Evolutionary conservation across 2,888 invertebrate species (phyloP), one percentile per base, ranked within the genome.

Genomic region (Copidosoma aretas): DNA sequence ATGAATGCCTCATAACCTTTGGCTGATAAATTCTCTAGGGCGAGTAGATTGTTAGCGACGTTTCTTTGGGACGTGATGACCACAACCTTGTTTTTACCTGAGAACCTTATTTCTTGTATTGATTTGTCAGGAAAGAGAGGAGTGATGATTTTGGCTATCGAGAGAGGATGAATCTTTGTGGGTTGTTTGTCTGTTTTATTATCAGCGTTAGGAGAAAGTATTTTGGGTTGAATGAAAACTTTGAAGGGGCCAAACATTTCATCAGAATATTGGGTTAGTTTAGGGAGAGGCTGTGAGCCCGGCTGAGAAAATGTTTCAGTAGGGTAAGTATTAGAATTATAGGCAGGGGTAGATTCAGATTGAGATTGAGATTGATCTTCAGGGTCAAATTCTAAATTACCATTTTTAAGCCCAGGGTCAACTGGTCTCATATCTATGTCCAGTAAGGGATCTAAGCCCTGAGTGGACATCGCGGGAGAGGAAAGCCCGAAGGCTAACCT

Each of bases 161-260:
- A 10, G 1, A 60, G 24, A 3, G 57, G 8, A 12, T 24, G 25
- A 14, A 25, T 49, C 1, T 17, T 15, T n/a, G 15, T 39, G 17
- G 21, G 15, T 4, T 43, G 19, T 4, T 12, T 59, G 8, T 32
- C 14, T n/a, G n/a, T n/a, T n/a, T n/a, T n/a, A n/a, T n/a, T n/a
- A n/a, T n/a, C n/a, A n/a, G n/a, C n/a, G n/a, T n/a, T n/a, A n/a
- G n/a, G n/a, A 24, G 10, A 17, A 8, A 32, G 4, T 10, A n/a
- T 4, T n/a, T 60, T 49, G 1, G 53, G 22, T 8, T 54, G 43
- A 43, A 62, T 22, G 15, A 62, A 43, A 10, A 62, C 21, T 43
- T 62, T 62, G 14, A 41, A 54, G 1, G 62, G 62, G 15, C 21
- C 39, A n/a, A 0, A 43, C 15, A 62, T 43, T n/a, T 41, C 53